Evolutionary conservation across 2,797 vertebrate species (phyloP), one percentile per base, ranked within the genome.

Genomic region (Todus mexicanus): DNA sequence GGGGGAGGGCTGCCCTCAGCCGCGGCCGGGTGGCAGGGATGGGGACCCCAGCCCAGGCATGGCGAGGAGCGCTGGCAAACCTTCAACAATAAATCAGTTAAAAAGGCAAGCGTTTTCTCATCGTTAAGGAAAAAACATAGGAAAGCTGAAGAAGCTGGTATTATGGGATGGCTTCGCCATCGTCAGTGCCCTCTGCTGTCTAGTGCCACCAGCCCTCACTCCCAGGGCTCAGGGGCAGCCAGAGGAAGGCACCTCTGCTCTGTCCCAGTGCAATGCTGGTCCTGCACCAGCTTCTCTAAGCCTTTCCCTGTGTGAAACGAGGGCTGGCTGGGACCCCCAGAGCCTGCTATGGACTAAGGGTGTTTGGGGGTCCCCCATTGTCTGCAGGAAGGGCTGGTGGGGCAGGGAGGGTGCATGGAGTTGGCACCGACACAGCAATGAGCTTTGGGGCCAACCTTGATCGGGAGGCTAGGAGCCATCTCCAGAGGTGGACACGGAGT

Each of bases 381-480:
- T 16, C 84, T 72, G 78, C 0, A 7, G 74, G 63, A 84, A 90
- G 43, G 33, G 25, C 51, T 66, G 84, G 33, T 5, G 6, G 43
- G 47, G 22, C 40, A 60, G 23, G 50, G 50, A 69, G 70, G 29
- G 31, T 4, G 1, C 0, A 0, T 25, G 40, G 20, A 47, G 12
- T 15, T 77, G 73, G 65, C 45, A 54, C 4, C 0, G 0, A 26
- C 1, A 8, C 48, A 38, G 26, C 0, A 0, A 37, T 29, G 45
- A 48, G 53, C n/a, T 81, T 60, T 74, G 83, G 69, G 87, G 63
- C n/a, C 40, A 80, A 42, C 27, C 13, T 43, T 14, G 20, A 56
- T 15, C 10, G 0, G 66, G 42, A 90, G 77, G 56, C 16, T 42
- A 40, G 16, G 19, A 86, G 51, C 71, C 64, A 63, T 45, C 47